A percentile compares a stretch with the other conserved stretches of the same genome.
Evolutionary conservation across 2,113 vertebrate genomes (phyloP).

Genomic region (Labeo catla): DNA sequence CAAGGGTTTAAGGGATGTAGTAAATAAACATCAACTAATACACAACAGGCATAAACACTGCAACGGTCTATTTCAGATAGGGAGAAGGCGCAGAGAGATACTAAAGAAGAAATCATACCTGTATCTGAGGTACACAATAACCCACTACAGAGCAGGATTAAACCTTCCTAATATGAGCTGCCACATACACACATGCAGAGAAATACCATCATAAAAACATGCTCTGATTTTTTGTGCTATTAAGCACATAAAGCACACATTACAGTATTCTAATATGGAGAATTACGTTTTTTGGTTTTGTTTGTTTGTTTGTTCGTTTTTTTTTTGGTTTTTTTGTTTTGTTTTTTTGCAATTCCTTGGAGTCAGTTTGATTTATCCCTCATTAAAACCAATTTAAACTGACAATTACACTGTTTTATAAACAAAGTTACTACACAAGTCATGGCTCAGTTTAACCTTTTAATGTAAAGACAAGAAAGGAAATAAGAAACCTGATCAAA

Average conservation of each 20-base stretch:
- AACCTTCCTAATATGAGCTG: background rate
- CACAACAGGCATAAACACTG: slow-evolving; percentile 64
- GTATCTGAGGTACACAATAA: background rate
- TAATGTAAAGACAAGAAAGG: background rate
- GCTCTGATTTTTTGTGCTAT: background rate
- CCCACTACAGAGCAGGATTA: background rate
- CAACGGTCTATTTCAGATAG: slow-evolving; percentile 46
- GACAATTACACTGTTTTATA: background rate
- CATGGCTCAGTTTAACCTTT: background rate
- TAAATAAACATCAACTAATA: slow-evolving; percentile 82
- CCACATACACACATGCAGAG: background rate
- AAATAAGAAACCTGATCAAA: background rate
- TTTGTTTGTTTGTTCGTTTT: no score
- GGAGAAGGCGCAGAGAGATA: slow-evolving; percentile 31
- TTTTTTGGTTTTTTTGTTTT: no score
- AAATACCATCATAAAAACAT: background rate
- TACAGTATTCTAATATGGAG: background rate
- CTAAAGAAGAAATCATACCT: slow-evolving; percentile 1
- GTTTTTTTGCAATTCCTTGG: background rate
- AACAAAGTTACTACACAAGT: background rate
- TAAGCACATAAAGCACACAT: background rate
- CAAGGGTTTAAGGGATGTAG: slow-evolving; percentile 82
- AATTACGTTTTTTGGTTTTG: background rate
- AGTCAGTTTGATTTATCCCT: background rate
- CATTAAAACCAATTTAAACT: background rate